These are phyloP conservation scores for Lysandra coridon DNA, from an alignment of 2,888 invertebrate genomes.

Conservation along the genomic window DNA sequence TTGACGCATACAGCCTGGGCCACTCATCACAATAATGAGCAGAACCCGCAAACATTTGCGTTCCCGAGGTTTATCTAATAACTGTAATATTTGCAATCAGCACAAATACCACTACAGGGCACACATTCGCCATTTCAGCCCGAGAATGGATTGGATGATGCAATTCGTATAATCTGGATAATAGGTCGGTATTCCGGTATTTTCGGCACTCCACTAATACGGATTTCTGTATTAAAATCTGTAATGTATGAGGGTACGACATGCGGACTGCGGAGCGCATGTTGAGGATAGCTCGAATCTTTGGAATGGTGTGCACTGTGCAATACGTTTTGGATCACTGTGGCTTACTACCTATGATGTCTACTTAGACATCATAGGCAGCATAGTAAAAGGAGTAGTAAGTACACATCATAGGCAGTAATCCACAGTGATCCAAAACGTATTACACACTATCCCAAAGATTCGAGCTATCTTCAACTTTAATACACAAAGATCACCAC, in stretches of 20 bases:
- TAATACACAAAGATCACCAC: neutral
- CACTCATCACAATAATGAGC: conserved; percentile 70
- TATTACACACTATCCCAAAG: neutral
- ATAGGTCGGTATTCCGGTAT: conserved; percentile 26
- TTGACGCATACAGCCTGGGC: conserved; percentile 51
- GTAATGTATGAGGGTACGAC: neutral
- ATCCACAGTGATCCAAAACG: neutral
- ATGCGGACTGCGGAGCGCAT: neutral
- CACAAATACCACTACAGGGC: conserved; percentile 46
- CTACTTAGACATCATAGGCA: neutral
- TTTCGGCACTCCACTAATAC: neutral
- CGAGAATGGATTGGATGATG: conserved; percentile 37
- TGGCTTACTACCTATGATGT: neutral
- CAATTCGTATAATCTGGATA: conserved; percentile 37
- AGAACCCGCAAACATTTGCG: conserved; percentile 70
- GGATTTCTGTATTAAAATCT: conserved; percentile 11
- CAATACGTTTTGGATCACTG: neutral
- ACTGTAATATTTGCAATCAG: conserved; percentile 65
- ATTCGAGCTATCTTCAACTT: neutral
- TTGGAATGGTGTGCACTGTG: neutral
- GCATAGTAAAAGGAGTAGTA: too few species aligned
- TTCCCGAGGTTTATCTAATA: conserved; percentile 61
- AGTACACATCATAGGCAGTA: neutral
- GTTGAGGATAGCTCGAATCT: neutral
- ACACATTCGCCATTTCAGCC: conserved; percentile 36